Base-by-base conservation (phyloP, 2,888 invertebrate species). In the Artemia sinica region DNA sequence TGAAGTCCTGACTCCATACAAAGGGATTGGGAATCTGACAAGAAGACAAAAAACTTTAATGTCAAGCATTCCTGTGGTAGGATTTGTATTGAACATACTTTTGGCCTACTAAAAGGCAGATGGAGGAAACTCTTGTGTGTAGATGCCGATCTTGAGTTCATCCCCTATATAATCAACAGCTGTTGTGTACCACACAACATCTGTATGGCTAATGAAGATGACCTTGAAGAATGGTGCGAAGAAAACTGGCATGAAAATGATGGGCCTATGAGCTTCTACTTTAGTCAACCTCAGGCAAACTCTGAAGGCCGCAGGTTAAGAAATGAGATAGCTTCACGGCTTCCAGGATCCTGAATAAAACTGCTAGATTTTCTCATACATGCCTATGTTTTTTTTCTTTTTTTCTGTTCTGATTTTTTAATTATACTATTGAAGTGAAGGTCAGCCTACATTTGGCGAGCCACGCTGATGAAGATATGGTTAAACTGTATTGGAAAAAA, bases 251-350 rank as follows among this genome's bases (percentile, higher is more conserved):
- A n/a, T 51, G 52, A 51, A 51, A 51, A 51, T 51, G 52, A 51
- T 51, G 11, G 52, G 52, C 52, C 52, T 51, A n/a, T 51, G 52
- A 51, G 52, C 52, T 51, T 51, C 52, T 51, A 51, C 52, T 51
- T 51, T 51, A 51, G 52, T 51, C 52, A 51, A 51, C 52, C 52
- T 51, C 52, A 51, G 52, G 52, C 52, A 51, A 51, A 51, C n/a
- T 51, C 52, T 51, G 52, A 51, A 51, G 52, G 52, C 52, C 52
- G n/a, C 52, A 51, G 52, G 52, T 51, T 51, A 51, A 51, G 52
- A 51, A n/a, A 51, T 51, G 52, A 51, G 52, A 51, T 51, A 51
- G 52, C 52, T 51, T 51, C 52, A n/a, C 52, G 52, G n/a, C 52
- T 51, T 51, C 52, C 52, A 51, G 52, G 52, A 51, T 51, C 52